These are phyloP conservation scores for Takifugu rubripes DNA, from an alignment of 2,797 vertebrate species.

Conservation along the genomic window DNA sequence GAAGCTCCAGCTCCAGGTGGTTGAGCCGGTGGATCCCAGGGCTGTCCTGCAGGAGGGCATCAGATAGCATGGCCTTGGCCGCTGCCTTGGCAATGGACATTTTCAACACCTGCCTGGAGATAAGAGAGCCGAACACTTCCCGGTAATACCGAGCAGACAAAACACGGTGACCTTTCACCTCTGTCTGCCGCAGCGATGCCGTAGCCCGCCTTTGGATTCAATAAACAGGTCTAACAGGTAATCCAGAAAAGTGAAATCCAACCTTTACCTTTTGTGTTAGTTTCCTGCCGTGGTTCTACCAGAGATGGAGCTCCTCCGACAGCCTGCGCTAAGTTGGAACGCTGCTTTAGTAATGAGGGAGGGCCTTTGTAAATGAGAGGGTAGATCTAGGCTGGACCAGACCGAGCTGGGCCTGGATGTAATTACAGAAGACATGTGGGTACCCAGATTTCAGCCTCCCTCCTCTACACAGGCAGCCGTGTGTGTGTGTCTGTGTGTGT, in stretches of 20 bases:
- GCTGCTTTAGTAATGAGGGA: slow-evolving; percentile 70
- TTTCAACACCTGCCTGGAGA: slow-evolving; percentile 43
- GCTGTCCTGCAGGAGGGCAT: slow-evolving; percentile 84
- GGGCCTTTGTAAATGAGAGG: slow-evolving; percentile 64
- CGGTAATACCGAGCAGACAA: slow-evolving; percentile 1
- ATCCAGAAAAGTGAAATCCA: neutral
- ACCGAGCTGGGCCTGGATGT: slow-evolving; percentile 47
- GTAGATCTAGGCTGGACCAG: slow-evolving; percentile 57
- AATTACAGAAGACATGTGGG: slow-evolving; percentile 74
- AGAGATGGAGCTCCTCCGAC: slow-evolving; percentile 33
- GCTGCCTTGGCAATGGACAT: slow-evolving; percentile 92
- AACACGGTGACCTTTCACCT: neutral
- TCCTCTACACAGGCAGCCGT: slow-evolving; percentile 16
- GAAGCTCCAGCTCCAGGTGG: slow-evolving; percentile 87
- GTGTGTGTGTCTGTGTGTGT: slow-evolving; percentile 18
- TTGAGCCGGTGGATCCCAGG: slow-evolving; percentile 66
- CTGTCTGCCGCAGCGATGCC: neutral
- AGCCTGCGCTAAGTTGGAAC: slow-evolving; percentile 45
- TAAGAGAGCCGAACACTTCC: slow-evolving; percentile 15
- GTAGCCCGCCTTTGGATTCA: neutral
- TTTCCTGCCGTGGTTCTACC: slow-evolving; percentile 21
- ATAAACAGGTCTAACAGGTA: neutral
- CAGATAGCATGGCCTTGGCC: slow-evolving; percentile 91
- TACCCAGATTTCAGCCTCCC: slow-evolving; percentile 59
- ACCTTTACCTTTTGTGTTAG: slow-evolving; percentile 56